Evolutionary conservation across 2,113 vertebrate species (phyloP), one percentile per base, ranked within the genome.

Genomic region (Gobio gobio): DNA sequence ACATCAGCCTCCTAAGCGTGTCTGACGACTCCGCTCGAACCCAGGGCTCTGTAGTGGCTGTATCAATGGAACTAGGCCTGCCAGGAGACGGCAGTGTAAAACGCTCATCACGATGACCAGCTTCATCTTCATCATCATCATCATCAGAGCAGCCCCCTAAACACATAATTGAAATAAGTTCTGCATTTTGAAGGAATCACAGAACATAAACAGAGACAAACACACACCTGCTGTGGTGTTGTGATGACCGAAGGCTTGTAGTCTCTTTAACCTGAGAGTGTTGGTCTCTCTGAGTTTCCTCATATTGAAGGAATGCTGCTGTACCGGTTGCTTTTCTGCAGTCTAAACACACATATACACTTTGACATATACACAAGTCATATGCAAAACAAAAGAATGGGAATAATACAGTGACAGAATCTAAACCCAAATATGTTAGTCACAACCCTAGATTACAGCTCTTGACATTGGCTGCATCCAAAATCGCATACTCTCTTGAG

Each of bases 1-100:
- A 82, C 93, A 93, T 70, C 10, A 96, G 89, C 0, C 74, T 74
- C 12, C 88, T 94, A 0, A 96, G 88, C 0, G 93, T 93, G 87
- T 96, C 95, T 0, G 96, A 94, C 0, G 96, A 95, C 5, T 94
- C 95, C 0, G 96, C 95, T 0, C 95, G 93, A 73, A 94, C 90
- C 96, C 96, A 97, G 18, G 91, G 89, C 83, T 98, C 96, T 0
- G 95, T 95, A 0, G 94, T 92, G 0, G 93, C 84, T 0, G 91
- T 92, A 78, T 96, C 96, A 0, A 51, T 4, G 0, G 94, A 95
- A 61, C 89, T 78, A 40, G 61, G 9, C 49, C 8, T 6, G 6
- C 85, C 4, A 29, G 9, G 1, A 59, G 72, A 49, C 87, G 1
- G 0, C 16, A 64, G 78, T 93, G 93, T 0, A 89, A 94, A 4